Conservation (phyloP, 2,113 vertebrate species). For the Cacatua alba region DNA sequence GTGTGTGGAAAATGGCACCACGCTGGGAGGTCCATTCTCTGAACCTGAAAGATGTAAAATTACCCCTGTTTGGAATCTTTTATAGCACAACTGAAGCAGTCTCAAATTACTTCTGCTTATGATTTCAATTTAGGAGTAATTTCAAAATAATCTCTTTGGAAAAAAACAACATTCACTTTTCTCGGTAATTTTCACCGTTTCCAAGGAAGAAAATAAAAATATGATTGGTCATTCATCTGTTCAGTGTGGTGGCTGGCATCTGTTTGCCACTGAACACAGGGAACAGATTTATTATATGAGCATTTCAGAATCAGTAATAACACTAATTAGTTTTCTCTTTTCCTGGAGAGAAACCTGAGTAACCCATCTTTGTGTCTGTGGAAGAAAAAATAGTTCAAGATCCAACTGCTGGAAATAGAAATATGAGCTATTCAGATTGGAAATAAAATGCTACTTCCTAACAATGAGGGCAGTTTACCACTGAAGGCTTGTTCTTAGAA, state of each 20-base stretch:
- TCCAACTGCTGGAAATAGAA: not conserved
- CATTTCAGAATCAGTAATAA: slow-evolving; percentile 34
- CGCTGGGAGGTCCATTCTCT: not conserved
- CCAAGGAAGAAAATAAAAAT: slow-evolving; percentile 29
- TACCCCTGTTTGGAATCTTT: not conserved
- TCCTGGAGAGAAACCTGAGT: not conserved
- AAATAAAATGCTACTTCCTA: not conserved
- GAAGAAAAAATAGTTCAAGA: not conserved
- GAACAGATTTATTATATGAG: slow-evolving; percentile 25
- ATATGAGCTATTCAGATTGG: not conserved
- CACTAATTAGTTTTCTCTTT: slow-evolving; percentile 40
- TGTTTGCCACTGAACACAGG: not conserved
- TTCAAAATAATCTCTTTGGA: slow-evolving; percentile 26
- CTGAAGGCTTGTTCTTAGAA: not conserved
- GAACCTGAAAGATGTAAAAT: not conserved
- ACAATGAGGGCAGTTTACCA: not conserved
- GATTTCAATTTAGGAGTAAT: slow-evolving; percentile 49
- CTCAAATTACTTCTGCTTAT: slow-evolving; percentile 17
- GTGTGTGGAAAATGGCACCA: not conserved
- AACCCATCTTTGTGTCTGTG: not conserved
- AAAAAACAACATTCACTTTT: slow-evolving; percentile 15
- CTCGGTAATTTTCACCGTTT: not conserved
- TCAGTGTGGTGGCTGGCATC: slow-evolving; percentile 1
- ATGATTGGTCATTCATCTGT: slow-evolving; percentile 50
- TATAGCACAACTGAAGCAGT: not conserved